phyloP scores from a whole-genome alignment of 2,797 vertebrate genomes.

The Thunnus albacares region DNA sequence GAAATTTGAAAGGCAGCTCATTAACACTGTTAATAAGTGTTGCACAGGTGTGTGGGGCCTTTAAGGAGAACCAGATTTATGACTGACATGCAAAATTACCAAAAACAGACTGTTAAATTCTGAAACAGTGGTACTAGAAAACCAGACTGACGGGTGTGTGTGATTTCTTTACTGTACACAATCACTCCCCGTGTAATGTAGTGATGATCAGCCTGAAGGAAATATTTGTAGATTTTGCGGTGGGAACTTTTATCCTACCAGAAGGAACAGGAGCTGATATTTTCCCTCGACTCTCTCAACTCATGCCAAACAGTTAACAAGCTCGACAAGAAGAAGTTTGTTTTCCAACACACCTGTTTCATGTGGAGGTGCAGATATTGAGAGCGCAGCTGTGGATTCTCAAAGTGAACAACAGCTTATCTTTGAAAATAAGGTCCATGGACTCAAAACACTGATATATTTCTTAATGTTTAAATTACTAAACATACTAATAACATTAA shows the following conservation, averaged over 20 bases:
- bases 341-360: constrained; percentile 7
- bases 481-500: too few species aligned
- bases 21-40: too few species aligned
- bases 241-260: background rate
- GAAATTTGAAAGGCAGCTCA: too few species aligned
- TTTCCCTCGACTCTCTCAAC: background rate
- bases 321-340: background rate
- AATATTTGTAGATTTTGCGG: background rate
- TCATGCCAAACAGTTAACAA: background rate
- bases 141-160: background rate
- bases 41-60: too few species aligned
- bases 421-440: constrained; percentile 1
- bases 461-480: background rate
- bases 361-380: background rate
- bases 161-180: too few species aligned
- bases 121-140: background rate
- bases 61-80: too few species aligned
- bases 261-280: background rate
- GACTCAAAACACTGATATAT: background rate
- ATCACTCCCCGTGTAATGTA: too few species aligned
- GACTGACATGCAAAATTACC: too few species aligned
- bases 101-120: too few species aligned
- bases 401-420: background rate
- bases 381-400: background rate
- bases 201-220: background rate